Conservation (phyloP, 2,113 vertebrate genomes). For the Pterocles gutturalis region DNA sequence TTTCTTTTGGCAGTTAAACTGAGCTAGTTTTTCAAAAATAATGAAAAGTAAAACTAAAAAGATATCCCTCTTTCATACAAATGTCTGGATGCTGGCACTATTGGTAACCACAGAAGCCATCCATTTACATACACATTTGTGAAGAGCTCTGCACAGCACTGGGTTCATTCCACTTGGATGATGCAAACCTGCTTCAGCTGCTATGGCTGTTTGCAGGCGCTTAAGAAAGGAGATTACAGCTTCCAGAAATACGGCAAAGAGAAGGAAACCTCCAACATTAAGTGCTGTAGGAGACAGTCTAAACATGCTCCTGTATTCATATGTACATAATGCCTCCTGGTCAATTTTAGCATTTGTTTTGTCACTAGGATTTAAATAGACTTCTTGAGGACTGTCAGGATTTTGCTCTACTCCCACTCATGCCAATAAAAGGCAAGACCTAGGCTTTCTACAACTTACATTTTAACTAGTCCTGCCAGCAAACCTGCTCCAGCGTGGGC, state of each 20-base stretch:
- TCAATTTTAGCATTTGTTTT: background rate
- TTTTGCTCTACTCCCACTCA: background rate
- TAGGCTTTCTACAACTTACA: background rate
- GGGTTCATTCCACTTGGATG: background rate
- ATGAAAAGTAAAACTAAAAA: background rate
- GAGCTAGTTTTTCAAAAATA: background rate
- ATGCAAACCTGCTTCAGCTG: rapidly evolving
- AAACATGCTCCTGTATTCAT: background rate
- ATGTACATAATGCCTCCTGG: background rate
- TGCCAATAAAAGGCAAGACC: background rate
- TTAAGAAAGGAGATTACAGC: background rate
- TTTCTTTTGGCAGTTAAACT: background rate
- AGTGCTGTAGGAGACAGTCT: background rate
- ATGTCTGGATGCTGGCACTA: background rate
- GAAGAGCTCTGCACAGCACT: background rate
- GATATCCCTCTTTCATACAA: background rate
- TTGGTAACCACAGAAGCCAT: background rate
- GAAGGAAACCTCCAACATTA: background rate
- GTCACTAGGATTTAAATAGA: background rate
- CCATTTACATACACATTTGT: rapidly evolving
- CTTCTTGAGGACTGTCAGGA: rapidly evolving
- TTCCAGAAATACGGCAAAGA: background rate
- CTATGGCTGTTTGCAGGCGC: background rate
- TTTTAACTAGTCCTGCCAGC: background rate
- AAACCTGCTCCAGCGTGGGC: too few relatives aligned